A percentile compares a stretch with the other conserved stretches of the same genome.
Evolutionary conservation across 2,113 vertebrate species (phyloP).

Genomic region (Corvus moneduloides): DNA sequence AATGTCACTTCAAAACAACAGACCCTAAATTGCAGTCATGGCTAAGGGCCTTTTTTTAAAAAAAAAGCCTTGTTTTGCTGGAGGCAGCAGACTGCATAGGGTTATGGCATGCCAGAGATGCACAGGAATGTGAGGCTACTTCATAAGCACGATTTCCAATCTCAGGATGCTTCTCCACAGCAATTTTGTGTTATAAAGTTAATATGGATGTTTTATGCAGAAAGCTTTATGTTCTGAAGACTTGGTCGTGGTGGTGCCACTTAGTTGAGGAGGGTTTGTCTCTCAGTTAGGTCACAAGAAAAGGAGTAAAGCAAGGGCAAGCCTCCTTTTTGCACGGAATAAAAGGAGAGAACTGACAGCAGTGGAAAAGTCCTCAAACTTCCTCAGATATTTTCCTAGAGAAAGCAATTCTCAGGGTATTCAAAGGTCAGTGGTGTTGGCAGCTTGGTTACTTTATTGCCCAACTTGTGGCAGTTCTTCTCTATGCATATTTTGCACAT

Average conservation of each 20-base stretch:
- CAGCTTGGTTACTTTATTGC: neutral
- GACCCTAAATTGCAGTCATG: neutral
- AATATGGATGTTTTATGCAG: neutral
- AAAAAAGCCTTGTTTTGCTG: neutral
- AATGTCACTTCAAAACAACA: slow-evolving; percentile 45
- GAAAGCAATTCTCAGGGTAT: neutral
- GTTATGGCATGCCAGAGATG: neutral
- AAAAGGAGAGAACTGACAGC: neutral
- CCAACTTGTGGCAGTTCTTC: neutral
- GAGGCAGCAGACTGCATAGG: neutral
- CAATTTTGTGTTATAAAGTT: neutral
- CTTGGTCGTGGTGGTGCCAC: neutral
- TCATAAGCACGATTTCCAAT: neutral
- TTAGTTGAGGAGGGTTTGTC: neutral
- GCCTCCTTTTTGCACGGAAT: neutral
- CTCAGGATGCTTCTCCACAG: neutral
- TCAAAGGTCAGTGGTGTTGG: neutral
- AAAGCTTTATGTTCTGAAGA: neutral
- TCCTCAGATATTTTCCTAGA: neutral
- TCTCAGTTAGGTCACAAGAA: neutral
- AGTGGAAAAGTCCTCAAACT: neutral
- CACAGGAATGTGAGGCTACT: neutral
- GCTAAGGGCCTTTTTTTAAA: neutral
- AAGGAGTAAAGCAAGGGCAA: neutral
- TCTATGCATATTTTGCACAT: neutral